A percentile compares a stretch with the other conserved stretches of the same genome.
phyloP scores from a whole-genome alignment of 2,113 vertebrate species.

The Azemiops feae region DNA sequence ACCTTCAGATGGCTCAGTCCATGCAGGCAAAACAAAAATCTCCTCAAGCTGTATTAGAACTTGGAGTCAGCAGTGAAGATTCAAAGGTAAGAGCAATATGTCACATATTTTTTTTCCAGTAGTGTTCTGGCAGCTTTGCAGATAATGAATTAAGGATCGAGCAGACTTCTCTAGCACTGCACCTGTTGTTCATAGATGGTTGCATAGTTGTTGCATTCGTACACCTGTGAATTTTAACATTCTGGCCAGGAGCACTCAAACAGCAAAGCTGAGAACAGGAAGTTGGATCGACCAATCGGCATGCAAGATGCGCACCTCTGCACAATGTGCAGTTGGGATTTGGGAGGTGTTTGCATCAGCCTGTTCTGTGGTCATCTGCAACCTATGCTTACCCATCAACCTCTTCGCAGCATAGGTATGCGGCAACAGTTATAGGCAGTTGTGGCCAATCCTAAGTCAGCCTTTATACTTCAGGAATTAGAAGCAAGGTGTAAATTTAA shows the following conservation, averaged over 20 bases:
- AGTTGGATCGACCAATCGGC: too few species aligned
- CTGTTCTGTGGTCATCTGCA: neutral
- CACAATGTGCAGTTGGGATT: neutral
- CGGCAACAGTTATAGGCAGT: neutral
- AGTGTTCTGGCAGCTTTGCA: neutral
- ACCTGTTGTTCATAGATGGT: neutral
- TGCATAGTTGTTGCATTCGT: neutral
- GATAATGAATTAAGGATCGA: neutral
- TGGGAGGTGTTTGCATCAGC: neutral
- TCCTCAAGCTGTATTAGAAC: slow-evolving; percentile 85
- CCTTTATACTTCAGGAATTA: neutral
- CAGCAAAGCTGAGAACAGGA: too few species aligned
- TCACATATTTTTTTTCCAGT: neutral
- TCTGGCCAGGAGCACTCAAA: neutral
- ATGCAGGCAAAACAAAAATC: slow-evolving; percentile 84
- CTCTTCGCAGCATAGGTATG: neutral
- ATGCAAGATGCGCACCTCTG: neutral
- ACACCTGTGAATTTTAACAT: neutral
- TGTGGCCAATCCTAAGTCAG: neutral
- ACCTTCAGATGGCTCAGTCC: slow-evolving; percentile 92
- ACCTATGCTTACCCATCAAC: neutral
- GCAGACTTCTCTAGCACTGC: neutral
- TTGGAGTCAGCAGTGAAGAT: slow-evolving; percentile 83
- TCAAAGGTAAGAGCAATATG: slow-evolving; percentile 77
- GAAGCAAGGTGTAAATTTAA: neutral